These are phyloP conservation scores for Alethe castanea DNA, from an alignment of 2,113 vertebrate species.

Conservation along the genomic window DNA sequence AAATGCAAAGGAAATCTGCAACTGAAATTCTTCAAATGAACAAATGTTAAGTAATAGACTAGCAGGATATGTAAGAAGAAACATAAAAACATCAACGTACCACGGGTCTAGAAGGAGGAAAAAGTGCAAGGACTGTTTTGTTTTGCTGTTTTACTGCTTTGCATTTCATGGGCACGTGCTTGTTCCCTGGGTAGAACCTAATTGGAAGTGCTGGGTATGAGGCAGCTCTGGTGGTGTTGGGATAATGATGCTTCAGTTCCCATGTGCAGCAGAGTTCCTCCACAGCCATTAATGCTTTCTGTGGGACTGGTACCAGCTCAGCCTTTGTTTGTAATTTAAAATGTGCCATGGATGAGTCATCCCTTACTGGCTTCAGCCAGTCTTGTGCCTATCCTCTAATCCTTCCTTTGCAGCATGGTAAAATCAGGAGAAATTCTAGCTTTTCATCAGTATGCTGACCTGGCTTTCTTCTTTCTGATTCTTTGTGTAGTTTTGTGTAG, in stretches of 20 bases:
- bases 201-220: not conserved
- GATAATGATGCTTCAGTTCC: not conserved
- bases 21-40: not conserved
- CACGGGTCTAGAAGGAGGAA: not conserved
- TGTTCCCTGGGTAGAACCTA: not conserved
- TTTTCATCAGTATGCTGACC: not conserved
- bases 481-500: not conserved
- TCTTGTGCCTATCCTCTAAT: not conserved
- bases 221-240: not conserved
- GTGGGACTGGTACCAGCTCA: not conserved
- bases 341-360: not conserved
- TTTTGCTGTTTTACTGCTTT: not conserved
- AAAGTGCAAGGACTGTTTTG: not conserved
- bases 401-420: not conserved
- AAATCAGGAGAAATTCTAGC: not conserved
- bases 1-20: not conserved
- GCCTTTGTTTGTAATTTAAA: not conserved
- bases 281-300: not conserved
- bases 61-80: not conserved
- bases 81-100: not conserved
- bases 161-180: not conserved
- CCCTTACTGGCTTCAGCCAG: not conserved
- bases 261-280: not conserved
- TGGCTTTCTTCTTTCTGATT: not conserved
- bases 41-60: not conserved